A percentile compares a stretch with the other conserved stretches of the same genome.
Evolutionary conservation across 2,113 vertebrate species (phyloP).

Genomic region (Cyprinus carpio): DNA sequence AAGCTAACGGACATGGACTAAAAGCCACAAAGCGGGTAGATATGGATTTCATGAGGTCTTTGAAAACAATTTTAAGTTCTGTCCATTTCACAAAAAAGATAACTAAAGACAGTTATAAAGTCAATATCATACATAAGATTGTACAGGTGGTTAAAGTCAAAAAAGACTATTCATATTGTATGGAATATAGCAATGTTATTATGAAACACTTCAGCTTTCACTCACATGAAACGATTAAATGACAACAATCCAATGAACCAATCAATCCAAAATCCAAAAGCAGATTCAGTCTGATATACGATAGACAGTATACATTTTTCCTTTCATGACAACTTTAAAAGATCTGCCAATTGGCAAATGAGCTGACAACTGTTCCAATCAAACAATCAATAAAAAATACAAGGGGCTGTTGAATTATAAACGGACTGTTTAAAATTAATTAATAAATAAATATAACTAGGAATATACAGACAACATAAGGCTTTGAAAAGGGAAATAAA

Average conservation of each 20-base stretch:
- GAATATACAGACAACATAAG: background rate
- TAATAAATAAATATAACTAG: background rate
- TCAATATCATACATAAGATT: background rate
- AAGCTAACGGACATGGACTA: background rate
- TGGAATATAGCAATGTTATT: background rate
- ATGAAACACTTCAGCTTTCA: background rate
- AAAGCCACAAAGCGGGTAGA: no score
- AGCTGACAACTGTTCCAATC: background rate
- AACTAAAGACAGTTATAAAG: background rate
- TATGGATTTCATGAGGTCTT: no score
- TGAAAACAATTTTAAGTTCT: background rate
- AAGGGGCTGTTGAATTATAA: background rate
- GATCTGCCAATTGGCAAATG: background rate
- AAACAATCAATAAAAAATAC: background rate
- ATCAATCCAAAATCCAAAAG: background rate
- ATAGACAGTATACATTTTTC: fast-evolving
- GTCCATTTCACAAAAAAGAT: background rate
- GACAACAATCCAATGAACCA: background rate
- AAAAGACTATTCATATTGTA: background rate
- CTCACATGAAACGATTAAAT: background rate
- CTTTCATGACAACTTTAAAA: background rate
- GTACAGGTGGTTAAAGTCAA: background rate
- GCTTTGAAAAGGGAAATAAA: background rate
- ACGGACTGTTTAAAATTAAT: background rate
- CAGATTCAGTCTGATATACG: background rate